A percentile compares a stretch with the other conserved stretches of the same genome.
These are phyloP conservation scores for Salpingus planirostris DNA, from an alignment of 2,888 invertebrate species.

Conservation along the genomic window DNA sequence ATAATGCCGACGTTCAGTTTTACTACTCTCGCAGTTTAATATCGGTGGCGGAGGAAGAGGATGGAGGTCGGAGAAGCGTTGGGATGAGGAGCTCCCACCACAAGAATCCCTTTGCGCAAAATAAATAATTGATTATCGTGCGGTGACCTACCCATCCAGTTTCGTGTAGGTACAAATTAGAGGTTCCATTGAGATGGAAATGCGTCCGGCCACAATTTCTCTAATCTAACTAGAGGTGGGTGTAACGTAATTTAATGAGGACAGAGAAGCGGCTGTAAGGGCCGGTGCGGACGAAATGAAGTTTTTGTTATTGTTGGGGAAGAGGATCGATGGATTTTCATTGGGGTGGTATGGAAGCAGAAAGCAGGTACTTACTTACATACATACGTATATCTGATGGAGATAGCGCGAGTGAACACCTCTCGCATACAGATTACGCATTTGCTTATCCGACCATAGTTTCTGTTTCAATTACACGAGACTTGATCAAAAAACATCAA, in stretches of 20 bases:
- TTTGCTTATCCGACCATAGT: constrained; percentile 34
- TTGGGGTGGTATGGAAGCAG: too few species aligned
- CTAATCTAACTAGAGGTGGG: constrained; percentile 10
- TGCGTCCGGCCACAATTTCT: too few species aligned
- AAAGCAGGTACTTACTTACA: constrained; percentile 11
- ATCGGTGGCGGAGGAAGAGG: too few species aligned
- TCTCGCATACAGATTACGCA: constrained; percentile 40
- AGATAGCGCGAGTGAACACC: constrained; percentile 22
- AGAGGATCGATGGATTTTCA: constrained; percentile 11
- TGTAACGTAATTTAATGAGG: too few species aligned
- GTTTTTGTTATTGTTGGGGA: constrained; percentile 17
- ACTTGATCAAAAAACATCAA: constrained; percentile 40
- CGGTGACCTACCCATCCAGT: too few species aligned
- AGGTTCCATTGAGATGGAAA: constrained; percentile 11
- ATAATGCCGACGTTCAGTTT: constrained; percentile 27
- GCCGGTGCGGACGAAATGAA: constrained; percentile 8
- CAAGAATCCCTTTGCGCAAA: too few species aligned
- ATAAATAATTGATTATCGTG: too few species aligned
- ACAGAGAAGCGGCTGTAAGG: too few species aligned
- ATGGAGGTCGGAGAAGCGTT: too few species aligned
- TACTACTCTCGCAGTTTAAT: constrained; percentile 16
- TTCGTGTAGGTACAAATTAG: too few species aligned
- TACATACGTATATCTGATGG: constrained; percentile 15
- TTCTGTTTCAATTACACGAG: constrained; percentile 38
- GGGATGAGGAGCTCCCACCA: too few species aligned